phyloP scores from a whole-genome alignment of 2,113 vertebrate species.

The Epinephelus moara region DNA sequence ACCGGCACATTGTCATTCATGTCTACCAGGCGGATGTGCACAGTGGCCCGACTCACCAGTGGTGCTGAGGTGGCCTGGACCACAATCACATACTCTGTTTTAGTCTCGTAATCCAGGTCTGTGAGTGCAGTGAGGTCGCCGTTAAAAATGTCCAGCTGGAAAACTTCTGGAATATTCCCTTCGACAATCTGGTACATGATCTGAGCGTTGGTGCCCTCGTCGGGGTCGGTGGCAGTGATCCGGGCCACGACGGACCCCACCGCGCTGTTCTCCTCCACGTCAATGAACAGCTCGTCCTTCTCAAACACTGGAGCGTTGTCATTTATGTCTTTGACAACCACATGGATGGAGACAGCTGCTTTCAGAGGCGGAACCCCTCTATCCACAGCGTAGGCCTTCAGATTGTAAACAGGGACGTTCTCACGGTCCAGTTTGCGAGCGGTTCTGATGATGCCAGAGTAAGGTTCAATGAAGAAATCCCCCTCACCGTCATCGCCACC shows the following conservation, averaged over 20 bases:
- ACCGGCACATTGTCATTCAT: conserved; percentile 93
- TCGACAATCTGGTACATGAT: conserved; percentile 99
- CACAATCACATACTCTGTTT: conserved; percentile 92
- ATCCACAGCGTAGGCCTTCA: conserved; percentile 93
- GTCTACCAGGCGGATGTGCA: conserved; percentile 91
- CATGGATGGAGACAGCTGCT: conserved; percentile 89
- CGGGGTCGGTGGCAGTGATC: conserved; percentile 91
- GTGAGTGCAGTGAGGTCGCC: conserved; percentile 92
- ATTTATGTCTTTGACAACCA: conserved; percentile 93
- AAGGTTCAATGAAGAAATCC: conserved; percentile 93
- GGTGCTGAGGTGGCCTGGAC: conserved; percentile 97
- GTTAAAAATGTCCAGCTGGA: conserved; percentile 94
- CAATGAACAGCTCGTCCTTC: conserved; percentile 92
- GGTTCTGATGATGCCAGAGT: conserved; percentile 94
- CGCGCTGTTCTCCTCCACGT: conserved; percentile 92
- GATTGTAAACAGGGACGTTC: conserved; percentile 91
- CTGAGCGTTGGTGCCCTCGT: conserved; percentile 95
- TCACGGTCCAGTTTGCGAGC: conserved; percentile 93
- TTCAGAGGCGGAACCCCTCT: conserved; percentile 89
- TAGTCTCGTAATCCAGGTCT: conserved; percentile 94
- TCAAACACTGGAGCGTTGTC: conserved; percentile 97
- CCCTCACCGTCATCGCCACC: conserved; percentile 95
- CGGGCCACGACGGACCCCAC: conserved; percentile 93
- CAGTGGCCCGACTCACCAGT: conserved; percentile 93
- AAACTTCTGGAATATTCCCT: conserved; percentile 94